Conservation (phyloP, 2,113 vertebrate genomes). For the Gymnogyps californianus region DNA sequence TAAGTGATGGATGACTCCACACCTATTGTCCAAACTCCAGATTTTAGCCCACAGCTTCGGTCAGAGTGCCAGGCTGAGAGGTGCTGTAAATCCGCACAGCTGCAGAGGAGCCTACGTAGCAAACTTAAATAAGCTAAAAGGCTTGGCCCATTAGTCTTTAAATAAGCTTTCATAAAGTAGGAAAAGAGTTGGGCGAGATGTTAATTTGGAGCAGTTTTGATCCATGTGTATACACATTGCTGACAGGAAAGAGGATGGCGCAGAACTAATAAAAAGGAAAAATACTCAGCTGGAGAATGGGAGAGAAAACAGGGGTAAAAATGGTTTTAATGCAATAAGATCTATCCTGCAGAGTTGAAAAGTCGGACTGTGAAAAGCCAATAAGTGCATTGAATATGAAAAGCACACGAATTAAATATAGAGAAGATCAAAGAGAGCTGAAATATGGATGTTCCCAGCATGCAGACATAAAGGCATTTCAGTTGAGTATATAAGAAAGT, state of each 20-base stretch:
- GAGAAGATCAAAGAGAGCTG: slow-evolving; percentile 3
- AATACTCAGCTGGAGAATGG: background rate
- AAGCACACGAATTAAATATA: background rate
- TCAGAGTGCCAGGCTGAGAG: background rate
- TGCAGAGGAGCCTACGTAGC: background rate
- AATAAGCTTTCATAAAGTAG: background rate
- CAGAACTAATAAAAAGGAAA: background rate
- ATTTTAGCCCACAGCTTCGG: background rate
- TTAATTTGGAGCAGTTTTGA: background rate
- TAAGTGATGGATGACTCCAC: background rate
- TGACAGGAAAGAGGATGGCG: background rate
- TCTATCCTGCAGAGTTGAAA: background rate
- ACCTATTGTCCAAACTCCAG: background rate
- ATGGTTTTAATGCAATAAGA: background rate
- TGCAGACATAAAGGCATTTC: background rate
- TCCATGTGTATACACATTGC: background rate
- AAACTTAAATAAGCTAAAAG: background rate
- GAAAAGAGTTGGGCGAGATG: background rate
- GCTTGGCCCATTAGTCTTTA: background rate
- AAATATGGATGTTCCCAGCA: background rate
- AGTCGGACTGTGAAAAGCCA: slow-evolving; percentile 41
- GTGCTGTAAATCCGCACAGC: background rate
- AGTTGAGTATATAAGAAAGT: background rate
- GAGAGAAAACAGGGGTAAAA: background rate
- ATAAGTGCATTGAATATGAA: slow-evolving; percentile 30